These are phyloP conservation scores for Blera fallax DNA, from an alignment of 2,888 invertebrate genomes.

Conservation along the genomic window DNA sequence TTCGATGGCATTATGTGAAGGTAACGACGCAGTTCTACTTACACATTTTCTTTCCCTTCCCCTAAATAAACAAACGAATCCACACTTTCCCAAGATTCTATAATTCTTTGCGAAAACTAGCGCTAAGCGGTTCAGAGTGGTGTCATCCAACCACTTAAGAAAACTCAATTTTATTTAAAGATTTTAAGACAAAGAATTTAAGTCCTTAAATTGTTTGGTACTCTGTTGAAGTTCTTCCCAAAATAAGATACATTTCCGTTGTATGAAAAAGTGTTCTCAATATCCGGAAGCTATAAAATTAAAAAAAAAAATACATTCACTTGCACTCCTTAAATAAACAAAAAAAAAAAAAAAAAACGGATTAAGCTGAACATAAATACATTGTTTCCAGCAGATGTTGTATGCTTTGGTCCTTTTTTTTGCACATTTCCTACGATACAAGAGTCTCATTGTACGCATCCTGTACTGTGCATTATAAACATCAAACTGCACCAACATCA, in stretches of 20 bases:
- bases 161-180: no score
- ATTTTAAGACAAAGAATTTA: no score
- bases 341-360: not conserved
- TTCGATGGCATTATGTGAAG: no score
- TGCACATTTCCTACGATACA: not conserved
- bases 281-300: not conserved
- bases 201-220: no score
- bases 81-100: no score
- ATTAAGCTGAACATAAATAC: not conserved
- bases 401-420: not conserved
- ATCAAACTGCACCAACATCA: slow-evolving; percentile 33
- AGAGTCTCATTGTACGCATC: slow-evolving; percentile 19
- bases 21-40: no score
- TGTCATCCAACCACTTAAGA: no score
- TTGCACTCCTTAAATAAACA: not conserved
- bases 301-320: not conserved
- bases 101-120: no score
- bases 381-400: not conserved
- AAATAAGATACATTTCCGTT: not conserved
- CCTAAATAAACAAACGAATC: no score
- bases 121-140: no score
- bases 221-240: not conserved
- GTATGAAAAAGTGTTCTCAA: not conserved
- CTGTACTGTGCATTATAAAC: slow-evolving; percentile 14
- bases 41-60: no score